A percentile compares a stretch with the other conserved stretches of the same genome.
Conservation (phyloP, 2,113 vertebrate species). For the Rhinogobius similis region DNA sequence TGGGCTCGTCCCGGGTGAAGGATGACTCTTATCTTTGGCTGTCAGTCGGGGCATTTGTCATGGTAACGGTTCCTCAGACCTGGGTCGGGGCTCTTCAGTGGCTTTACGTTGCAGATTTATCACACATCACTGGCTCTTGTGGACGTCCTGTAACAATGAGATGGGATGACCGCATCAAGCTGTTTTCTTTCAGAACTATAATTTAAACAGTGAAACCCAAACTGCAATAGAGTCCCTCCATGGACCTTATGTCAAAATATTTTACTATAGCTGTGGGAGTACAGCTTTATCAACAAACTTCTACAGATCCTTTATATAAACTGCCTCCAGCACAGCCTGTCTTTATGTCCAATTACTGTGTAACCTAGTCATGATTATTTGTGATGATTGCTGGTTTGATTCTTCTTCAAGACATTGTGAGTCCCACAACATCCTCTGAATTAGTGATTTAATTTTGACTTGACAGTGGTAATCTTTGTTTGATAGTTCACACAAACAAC, state of each 20-base stretch:
- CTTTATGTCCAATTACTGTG: too few species aligned
- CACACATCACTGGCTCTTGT: slow-evolving; percentile 82
- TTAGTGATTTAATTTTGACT: too few species aligned
- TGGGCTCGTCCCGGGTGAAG: slow-evolving; percentile 91
- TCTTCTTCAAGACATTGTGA: too few species aligned
- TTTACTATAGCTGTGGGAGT: not conserved
- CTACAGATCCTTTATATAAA: not conserved
- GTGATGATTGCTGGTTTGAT: too few species aligned
- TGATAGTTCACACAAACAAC: too few species aligned
- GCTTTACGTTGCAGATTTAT: slow-evolving; percentile 97
- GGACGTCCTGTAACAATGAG: slow-evolving; percentile 52
- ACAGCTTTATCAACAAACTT: not conserved
- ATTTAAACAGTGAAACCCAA: slow-evolving; percentile 39
- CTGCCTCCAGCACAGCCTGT: too few species aligned
- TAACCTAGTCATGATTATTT: too few species aligned
- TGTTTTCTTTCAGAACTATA: slow-evolving; percentile 39
- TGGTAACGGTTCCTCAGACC: slow-evolving; percentile 92
- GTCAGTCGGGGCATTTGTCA: slow-evolving; percentile 97
- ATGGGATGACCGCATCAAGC: slow-evolving; percentile 62
- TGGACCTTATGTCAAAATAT: slow-evolving; percentile 10
- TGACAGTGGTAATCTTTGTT: too few species aligned
- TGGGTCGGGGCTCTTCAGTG: slow-evolving; percentile 91
- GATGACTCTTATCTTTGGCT: slow-evolving; percentile 98
- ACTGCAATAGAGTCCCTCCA: slow-evolving; percentile 1
- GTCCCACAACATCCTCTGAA: too few species aligned